A percentile compares a stretch with the other conserved stretches of the same genome.
Evolutionary conservation across 2,113 vertebrate genomes (phyloP).

Genomic region (Cairina moschata): DNA sequence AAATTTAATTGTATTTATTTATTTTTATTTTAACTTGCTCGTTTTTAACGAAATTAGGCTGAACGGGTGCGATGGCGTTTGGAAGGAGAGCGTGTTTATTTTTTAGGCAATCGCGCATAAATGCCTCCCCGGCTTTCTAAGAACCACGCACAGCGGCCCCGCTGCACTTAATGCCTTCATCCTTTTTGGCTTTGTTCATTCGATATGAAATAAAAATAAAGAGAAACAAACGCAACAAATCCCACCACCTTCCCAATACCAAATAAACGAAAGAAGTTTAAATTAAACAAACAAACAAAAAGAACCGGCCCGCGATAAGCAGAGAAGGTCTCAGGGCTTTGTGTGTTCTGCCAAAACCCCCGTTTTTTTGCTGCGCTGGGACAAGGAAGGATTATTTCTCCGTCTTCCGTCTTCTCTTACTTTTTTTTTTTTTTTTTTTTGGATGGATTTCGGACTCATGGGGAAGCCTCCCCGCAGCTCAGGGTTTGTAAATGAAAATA

Average conservation of each 20-base stretch:
- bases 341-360: background rate
- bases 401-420: background rate
- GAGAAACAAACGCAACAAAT: background rate
- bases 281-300: background rate
- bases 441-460: background rate
- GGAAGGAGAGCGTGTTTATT: slow-evolving; percentile 5
- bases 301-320: background rate
- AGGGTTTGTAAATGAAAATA: background rate
- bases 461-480: background rate
- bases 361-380: background rate
- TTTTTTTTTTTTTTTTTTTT: background rate
- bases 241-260: background rate
- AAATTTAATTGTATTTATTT: background rate
- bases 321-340: background rate
- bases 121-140: slow-evolving; percentile 35
- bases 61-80: background rate
- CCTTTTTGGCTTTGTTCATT: background rate
- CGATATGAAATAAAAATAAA: background rate
- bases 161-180: background rate
- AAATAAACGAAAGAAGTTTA: background rate
- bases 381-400: background rate
- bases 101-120: slow-evolving; percentile 46
- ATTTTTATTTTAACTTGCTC: background rate
- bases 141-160: background rate
- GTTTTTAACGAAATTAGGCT: background rate